These are phyloP conservation scores for Haliaeetus leucogaster DNA, from an alignment of 2,113 vertebrate species.

Conservation along the genomic window DNA sequence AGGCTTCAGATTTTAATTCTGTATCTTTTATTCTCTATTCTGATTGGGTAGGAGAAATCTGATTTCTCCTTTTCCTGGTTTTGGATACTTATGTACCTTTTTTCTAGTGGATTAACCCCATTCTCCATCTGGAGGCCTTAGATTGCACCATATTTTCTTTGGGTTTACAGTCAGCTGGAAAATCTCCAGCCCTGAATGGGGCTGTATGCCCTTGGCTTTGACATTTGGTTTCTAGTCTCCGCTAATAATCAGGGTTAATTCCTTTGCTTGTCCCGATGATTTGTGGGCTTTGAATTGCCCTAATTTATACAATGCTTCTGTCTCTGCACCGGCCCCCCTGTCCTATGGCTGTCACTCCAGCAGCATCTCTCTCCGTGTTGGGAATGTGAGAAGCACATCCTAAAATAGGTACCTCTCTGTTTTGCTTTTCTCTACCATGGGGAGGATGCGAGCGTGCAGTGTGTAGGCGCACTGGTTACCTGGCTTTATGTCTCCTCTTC, in stretches of 20 bases:
- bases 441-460: rapidly evolving
- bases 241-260: slow-evolving; percentile 47
- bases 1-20: slow-evolving; percentile 26
- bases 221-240: slow-evolving; percentile 41
- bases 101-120: slow-evolving; percentile 52
- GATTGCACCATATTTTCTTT: slow-evolving; percentile 35
- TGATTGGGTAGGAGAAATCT: slow-evolving; percentile 20
- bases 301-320: slow-evolving; percentile 11
- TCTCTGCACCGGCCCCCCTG: rapidly evolving
- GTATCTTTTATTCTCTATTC: not conserved
- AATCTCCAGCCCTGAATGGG: not conserved
- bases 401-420: not conserved
- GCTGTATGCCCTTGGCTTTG: slow-evolving; percentile 36
- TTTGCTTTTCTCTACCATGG: not conserved
- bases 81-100: slow-evolving; percentile 11
- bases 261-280: not conserved
- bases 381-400: not conserved
- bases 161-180: slow-evolving; percentile 28
- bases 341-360: not conserved
- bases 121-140: slow-evolving; percentile 49
- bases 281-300: slow-evolving; percentile 11
- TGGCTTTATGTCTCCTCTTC: not conserved
- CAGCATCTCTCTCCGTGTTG: not conserved
- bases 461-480: rapidly evolving
- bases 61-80: slow-evolving; percentile 36